Percentiles rank a stretch among this genome's conserved stretches.
These are phyloP conservation scores for Nasua narica DNA, from an alignment of 2,797 vertebrate species.

Conservation along the genomic window DNA sequence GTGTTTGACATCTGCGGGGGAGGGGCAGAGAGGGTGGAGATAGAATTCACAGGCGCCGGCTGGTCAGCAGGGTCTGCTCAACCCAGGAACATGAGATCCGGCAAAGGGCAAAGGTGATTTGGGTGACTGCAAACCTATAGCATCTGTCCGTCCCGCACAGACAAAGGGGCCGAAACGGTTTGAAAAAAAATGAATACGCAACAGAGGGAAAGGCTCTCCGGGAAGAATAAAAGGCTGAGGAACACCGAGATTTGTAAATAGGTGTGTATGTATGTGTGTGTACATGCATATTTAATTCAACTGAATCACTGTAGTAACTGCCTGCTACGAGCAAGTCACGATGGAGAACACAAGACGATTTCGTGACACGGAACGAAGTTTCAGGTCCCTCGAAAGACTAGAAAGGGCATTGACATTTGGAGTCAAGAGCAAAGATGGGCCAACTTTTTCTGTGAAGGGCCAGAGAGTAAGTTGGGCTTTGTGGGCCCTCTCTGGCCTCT, in stretches of 20 bases:
- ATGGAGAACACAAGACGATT: not conserved
- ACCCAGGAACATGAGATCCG: not conserved
- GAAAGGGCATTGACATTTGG: not conserved
- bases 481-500: not conserved
- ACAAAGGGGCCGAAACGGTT: not conserved
- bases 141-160: not conserved
- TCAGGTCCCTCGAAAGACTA: not conserved
- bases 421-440: not conserved
- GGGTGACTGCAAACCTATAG: not conserved
- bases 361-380: not conserved
- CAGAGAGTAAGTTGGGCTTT: not conserved
- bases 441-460: not conserved
- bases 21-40: not conserved
- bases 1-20: not conserved
- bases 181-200: not conserved
- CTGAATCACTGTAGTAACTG: not conserved
- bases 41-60: not conserved
- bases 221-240: not conserved
- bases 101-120: not conserved
- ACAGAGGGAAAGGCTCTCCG: not conserved
- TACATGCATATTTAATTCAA: not conserved
- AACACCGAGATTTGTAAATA: not conserved
- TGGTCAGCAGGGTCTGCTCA: not conserved
- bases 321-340: not conserved
- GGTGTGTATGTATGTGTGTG: not conserved